Conservation (phyloP, 2,797 vertebrate species). For the Myripristis jacobus region DNA sequence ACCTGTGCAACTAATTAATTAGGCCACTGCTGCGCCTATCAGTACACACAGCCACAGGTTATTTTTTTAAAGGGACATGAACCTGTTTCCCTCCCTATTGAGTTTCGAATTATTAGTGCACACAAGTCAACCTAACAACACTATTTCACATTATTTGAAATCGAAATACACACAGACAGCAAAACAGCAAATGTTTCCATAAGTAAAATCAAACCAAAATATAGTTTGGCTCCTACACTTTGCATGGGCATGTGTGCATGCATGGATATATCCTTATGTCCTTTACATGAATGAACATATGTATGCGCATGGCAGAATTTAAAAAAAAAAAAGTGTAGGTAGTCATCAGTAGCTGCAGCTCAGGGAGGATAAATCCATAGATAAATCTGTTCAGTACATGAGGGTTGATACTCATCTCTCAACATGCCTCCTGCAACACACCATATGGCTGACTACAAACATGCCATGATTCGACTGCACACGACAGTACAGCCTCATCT, state of each 20-base stretch:
- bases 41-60: no score
- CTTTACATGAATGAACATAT: neutral
- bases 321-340: neutral
- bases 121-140: no score
- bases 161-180: no score
- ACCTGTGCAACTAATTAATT: no score
- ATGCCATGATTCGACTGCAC: slow-evolving; percentile 7
- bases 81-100: no score
- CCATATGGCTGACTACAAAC: slow-evolving; percentile 51
- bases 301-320: neutral
- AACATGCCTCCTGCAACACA: slow-evolving; percentile 28
- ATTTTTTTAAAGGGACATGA: no score
- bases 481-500: slow-evolving; percentile 14
- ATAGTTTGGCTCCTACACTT: no score
- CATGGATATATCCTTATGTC: neutral
- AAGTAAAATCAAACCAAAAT: no score
- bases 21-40: no score
- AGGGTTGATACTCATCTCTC: slow-evolving; percentile 46
- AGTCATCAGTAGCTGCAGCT: slow-evolving; percentile 14
- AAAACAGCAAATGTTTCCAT: no score
- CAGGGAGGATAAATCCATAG: slow-evolving; percentile 49
- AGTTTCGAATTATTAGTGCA: no score
- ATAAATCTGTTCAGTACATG: slow-evolving; percentile 44
- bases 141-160: no score
- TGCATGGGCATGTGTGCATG: neutral